Percentiles rank a stretch among this genome's conserved stretches.
These are phyloP conservation scores for Acanthiza pusilla DNA, from an alignment of 2,797 vertebrate genomes.

Conservation along the genomic window DNA sequence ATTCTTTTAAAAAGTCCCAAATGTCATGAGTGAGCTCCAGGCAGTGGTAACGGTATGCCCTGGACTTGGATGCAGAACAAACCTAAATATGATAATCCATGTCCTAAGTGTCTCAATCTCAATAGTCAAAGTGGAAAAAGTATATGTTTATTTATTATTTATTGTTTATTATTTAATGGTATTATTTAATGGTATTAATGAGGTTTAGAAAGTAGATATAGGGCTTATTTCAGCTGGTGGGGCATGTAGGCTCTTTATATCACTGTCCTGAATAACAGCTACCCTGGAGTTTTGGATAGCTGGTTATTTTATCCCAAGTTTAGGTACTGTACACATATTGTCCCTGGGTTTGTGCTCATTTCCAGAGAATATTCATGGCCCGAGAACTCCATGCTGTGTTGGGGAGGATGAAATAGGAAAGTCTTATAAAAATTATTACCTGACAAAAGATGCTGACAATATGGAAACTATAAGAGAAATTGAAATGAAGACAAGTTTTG, in stretches of 20 bases:
- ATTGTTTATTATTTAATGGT: too few relatives aligned
- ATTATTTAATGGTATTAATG: neutral
- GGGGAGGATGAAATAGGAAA: too few relatives aligned
- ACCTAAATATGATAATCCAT: neutral
- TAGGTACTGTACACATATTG: neutral
- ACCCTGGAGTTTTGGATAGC: neutral
- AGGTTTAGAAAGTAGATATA: neutral
- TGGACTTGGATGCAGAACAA: neutral
- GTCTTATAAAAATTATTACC: too few relatives aligned
- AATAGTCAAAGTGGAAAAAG: neutral
- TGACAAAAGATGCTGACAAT: too few relatives aligned
- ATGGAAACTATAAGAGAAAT: too few relatives aligned
- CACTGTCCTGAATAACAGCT: neutral
- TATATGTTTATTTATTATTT: neutral
- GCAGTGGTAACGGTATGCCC: neutral
- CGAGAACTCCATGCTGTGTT: neutral
- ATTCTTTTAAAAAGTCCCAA: neutral
- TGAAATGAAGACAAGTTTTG: too few relatives aligned
- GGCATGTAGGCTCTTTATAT: neutral
- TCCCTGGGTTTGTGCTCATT: neutral
- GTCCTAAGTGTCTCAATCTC: neutral
- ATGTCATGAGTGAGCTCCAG: neutral
- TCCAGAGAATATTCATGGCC: neutral
- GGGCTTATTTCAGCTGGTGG: neutral
- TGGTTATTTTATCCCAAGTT: neutral